These are phyloP conservation scores for Solenodon paradoxus DNA, from an alignment of 2,113 vertebrate species.

Conservation along the genomic window DNA sequence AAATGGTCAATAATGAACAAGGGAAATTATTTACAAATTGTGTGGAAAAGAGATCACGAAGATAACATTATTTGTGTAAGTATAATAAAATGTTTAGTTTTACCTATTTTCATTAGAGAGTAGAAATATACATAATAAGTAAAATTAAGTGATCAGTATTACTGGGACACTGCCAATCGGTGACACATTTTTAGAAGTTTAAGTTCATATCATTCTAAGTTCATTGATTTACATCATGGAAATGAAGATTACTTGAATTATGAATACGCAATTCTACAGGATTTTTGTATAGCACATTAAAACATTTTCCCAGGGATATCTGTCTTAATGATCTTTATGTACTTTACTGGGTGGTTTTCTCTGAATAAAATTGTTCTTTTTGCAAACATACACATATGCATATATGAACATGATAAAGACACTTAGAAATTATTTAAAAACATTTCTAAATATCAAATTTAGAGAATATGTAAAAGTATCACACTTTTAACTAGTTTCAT, in stretches of 20 bases:
- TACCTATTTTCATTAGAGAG: not conserved
- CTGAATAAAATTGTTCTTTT: not conserved
- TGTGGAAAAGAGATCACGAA: not conserved
- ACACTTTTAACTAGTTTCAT: not conserved
- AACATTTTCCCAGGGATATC: accelerated
- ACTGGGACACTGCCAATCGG: not conserved
- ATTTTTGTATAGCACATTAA: not conserved
- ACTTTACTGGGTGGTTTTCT: not conserved
- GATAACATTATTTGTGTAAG: not conserved
- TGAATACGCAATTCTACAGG: not conserved
- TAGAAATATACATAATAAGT: not conserved
- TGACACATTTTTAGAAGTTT: not conserved
- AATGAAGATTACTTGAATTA: not conserved
- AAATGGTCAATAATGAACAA: not conserved
- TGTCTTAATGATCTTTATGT: not conserved
- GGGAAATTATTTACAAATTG: not conserved
- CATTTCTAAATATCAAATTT: not conserved
- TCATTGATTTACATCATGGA: not conserved
- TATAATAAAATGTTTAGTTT: not conserved
- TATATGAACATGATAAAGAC: not conserved
- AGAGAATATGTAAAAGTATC: not conserved
- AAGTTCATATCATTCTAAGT: not conserved
- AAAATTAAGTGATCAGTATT: not conserved
- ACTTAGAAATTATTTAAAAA: not conserved
- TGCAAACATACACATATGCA: not conserved